Percentiles rank a stretch among this genome's conserved stretches.
These are phyloP conservation scores for Scophthalmus maximus DNA, from an alignment of 2,113 vertebrate genomes.

Conservation along the genomic window DNA sequence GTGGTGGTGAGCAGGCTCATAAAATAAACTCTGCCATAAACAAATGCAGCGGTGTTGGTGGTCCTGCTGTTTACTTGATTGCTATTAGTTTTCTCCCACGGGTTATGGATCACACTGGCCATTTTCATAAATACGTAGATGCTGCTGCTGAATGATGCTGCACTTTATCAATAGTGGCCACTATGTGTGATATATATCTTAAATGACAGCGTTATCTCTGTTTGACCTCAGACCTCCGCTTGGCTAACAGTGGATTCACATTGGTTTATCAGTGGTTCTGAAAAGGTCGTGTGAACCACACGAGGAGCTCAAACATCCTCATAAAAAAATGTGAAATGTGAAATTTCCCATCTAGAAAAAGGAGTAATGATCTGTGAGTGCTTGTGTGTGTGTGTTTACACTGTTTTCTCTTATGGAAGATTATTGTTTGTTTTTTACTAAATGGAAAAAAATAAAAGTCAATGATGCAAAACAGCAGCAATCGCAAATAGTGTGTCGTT, in stretches of 20 bases:
- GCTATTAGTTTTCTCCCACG: conserved; percentile 27
- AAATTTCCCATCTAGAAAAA: conserved; percentile 26
- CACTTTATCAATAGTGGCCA: conserved; percentile 19
- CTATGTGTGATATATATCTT: conserved; percentile 14
- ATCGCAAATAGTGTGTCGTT: conserved; percentile 34
- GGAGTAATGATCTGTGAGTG: conserved; percentile 10
- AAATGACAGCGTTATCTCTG: conserved; percentile 24
- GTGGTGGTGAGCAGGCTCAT: conserved; percentile 44
- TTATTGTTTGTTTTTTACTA: conserved; percentile 44
- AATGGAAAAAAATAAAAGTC: conserved; percentile 37
- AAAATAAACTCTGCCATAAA: conserved; percentile 65
- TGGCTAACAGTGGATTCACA: conserved; percentile 4
- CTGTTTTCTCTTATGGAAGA: conserved; percentile 39
- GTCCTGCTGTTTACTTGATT: conserved; percentile 63
- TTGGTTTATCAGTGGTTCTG: conserved; percentile 33
- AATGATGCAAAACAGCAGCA: conserved; percentile 22
- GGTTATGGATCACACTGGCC: conserved; percentile 29
- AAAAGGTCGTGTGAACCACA: conserved; percentile 43
- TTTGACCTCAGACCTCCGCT: conserved; percentile 26
- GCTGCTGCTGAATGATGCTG: conserved; percentile 19
- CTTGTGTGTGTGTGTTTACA: conserved; percentile 32
- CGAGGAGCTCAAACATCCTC: conserved; percentile 12
- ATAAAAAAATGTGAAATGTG: conserved; percentile 16
- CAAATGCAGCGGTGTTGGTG: conserved; percentile 63
- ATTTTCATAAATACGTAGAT: conserved; percentile 30